Evolutionary conservation across 1,140 invertebrate species (phyloP), one percentile per base, ranked within the genome.

Genomic region (Homalodisca vitripennis): DNA sequence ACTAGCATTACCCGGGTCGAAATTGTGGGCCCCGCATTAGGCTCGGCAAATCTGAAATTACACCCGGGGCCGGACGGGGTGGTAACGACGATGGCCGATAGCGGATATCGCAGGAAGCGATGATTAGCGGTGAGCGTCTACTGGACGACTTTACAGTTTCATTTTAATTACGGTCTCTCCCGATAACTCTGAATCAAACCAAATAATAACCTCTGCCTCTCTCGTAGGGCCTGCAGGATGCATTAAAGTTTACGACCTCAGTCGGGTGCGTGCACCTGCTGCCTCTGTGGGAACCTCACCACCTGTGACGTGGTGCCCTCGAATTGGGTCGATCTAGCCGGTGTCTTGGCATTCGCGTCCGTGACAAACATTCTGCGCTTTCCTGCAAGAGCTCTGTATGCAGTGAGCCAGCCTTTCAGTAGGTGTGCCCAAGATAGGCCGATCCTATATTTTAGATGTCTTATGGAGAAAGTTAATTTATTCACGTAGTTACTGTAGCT

Each of bases 141-240:
- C n/a, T n/a, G n/a, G 34, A 41, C 29, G 55, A 60, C 55, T 53
- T 53, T 60, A 60, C 55, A 60, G 55, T 60, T 60, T 24, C 55
- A 60, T 60, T 60, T 60, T 60, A 60, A 60, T 60, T 60, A 60
- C 55, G 24, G 55, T 26, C 29, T 41, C 34, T 6, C 12, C 22
- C 55, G 55, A 30, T 60, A 12, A 27, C 26, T 60, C 24, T 29
- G 55, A 60, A 60, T 29, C 55, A 60, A 60, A 60, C 55, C 27
- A 60, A 60, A 60, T 60, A 60, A 60, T 41, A 41, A 41, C 34
- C 34, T 17, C 34, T 17, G 6, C 34, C 34, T 10, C 34, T n/a
- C n/a, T 10, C 6, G 22, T 26, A 12, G 10, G 22, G 24, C 26
- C 26, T 29, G 55, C 55, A 60, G 55, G 55, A 60, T 27, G 55